phyloP scores from a whole-genome alignment of 2,797 vertebrate species.

The Enteromius fasciolatus region DNA sequence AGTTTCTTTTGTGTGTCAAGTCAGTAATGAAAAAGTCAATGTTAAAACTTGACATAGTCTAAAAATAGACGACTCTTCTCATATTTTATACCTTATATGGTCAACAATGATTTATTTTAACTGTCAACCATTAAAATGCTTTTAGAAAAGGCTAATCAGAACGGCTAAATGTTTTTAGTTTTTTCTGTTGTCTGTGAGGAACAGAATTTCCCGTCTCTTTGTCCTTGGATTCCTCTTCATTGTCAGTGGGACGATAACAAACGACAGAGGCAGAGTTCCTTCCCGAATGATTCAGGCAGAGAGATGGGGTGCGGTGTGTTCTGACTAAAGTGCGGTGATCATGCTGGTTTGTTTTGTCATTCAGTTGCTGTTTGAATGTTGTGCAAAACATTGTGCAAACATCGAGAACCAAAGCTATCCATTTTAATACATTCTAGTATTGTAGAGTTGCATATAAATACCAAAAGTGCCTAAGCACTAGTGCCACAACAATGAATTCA shows the following conservation, averaged over 20 bases:
- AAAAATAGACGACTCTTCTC: background rate
- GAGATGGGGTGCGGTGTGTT: slow-evolving; percentile 14
- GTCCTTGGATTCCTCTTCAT: slow-evolving; percentile 75
- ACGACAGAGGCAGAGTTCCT: slow-evolving; percentile 60
- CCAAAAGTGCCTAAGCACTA: background rate
- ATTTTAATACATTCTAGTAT: background rate
- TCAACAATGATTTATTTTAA: background rate
- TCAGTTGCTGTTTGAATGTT: background rate
- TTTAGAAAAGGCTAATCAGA: slow-evolving; percentile 4
- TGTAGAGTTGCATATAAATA: background rate
- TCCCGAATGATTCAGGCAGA: slow-evolving; percentile 42
- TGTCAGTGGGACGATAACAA: slow-evolving; percentile 74
- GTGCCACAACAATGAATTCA: background rate
- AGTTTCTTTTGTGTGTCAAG: slow-evolving; percentile 47
- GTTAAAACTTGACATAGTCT: background rate
- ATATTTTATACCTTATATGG: background rate
- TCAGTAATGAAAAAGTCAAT: background rate
- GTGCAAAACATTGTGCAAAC: background rate
- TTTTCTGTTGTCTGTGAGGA: slow-evolving; percentile 42
- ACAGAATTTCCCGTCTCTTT: slow-evolving; percentile 69
- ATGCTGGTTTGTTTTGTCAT: slow-evolving; percentile 19
- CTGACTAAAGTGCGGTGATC: slow-evolving; percentile 11
- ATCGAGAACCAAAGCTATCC: background rate
- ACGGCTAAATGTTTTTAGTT: slow-evolving; percentile 32
- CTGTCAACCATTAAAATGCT: background rate